Evolutionary conservation across 2,797 vertebrate species (phyloP).

Genomic region (Ataeniobius toweri): DNA sequence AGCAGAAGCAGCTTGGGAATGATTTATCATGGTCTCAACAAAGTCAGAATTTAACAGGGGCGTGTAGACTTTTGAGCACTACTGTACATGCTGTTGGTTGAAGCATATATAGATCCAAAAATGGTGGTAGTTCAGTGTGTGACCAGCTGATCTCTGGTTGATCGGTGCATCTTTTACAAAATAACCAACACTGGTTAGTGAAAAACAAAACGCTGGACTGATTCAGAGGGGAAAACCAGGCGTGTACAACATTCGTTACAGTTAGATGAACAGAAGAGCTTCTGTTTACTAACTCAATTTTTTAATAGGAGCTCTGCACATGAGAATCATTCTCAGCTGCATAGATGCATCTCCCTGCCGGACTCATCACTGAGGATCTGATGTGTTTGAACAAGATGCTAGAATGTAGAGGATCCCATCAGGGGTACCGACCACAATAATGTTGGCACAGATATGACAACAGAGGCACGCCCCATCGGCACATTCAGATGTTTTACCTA

Average conservation of each 20-base stretch:
- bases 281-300: slow-evolving; percentile 19
- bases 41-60: neutral
- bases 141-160: neutral
- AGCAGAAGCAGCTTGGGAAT: neutral
- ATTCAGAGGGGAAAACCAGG: neutral
- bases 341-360: neutral
- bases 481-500: too few species aligned
- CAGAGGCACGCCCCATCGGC: too few species aligned
- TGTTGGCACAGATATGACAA: too few species aligned
- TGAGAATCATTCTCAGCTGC: neutral
- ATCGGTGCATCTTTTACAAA: neutral
- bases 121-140: neutral
- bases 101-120: neutral
- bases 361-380: neutral
- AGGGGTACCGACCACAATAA: neutral
- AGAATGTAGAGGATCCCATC: neutral
- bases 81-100: neutral
- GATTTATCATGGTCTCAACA: neutral
- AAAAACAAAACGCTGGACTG: slow-evolving; percentile 12
- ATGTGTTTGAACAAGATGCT: neutral
- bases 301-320: slow-evolving; percentile 4
- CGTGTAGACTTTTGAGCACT: neutral
- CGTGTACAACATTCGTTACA: slow-evolving; percentile 4
- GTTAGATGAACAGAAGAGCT: slow-evolving; percentile 12
- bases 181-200: slow-evolving; percentile 19